A percentile compares a stretch with the other conserved stretches of the same genome.
Evolutionary conservation across 2,113 vertebrate species (phyloP).

Genomic region (Climacteris rufus): DNA sequence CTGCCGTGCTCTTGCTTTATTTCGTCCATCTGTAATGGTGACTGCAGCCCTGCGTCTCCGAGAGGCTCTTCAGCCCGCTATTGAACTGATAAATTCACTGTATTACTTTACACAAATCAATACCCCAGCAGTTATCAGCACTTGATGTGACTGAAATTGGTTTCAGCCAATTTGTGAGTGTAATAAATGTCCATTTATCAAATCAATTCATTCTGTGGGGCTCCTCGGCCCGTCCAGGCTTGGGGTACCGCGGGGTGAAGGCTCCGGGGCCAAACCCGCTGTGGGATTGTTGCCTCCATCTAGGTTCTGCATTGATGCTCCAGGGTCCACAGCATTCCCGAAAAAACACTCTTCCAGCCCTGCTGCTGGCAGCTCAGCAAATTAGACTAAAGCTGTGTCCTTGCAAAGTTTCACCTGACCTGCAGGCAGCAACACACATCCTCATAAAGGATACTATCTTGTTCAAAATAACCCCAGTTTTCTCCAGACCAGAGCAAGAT

Average conservation of each 20-base stretch:
- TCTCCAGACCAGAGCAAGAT: rapidly evolving
- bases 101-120: slow-evolving; percentile 95
- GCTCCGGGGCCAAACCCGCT: background rate
- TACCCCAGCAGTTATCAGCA: slow-evolving; percentile 87
- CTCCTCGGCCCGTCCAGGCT: slow-evolving; percentile 16
- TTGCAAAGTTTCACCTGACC: background rate
- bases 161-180: slow-evolving; percentile 90
- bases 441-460: background rate
- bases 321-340: rapidly evolving
- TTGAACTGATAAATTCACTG: slow-evolving; percentile 92
- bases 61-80: slow-evolving; percentile 73
- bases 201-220: slow-evolving; percentile 77
- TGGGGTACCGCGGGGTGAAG: slow-evolving; percentile 33
- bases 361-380: rapidly evolving
- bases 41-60: slow-evolving; percentile 37
- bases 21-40: slow-evolving; percentile 64
- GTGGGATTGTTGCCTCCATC: background rate
- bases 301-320: background rate
- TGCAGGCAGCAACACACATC: background rate
- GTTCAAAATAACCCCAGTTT: background rate
- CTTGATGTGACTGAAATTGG: slow-evolving; percentile 84
- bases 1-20: slow-evolving; percentile 4
- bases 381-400: background rate
- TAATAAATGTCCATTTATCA: slow-evolving; percentile 93
- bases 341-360: background rate